Base-by-base conservation (phyloP, 1,140 invertebrate genomes). In the Armadillidium nasatum region DNA sequence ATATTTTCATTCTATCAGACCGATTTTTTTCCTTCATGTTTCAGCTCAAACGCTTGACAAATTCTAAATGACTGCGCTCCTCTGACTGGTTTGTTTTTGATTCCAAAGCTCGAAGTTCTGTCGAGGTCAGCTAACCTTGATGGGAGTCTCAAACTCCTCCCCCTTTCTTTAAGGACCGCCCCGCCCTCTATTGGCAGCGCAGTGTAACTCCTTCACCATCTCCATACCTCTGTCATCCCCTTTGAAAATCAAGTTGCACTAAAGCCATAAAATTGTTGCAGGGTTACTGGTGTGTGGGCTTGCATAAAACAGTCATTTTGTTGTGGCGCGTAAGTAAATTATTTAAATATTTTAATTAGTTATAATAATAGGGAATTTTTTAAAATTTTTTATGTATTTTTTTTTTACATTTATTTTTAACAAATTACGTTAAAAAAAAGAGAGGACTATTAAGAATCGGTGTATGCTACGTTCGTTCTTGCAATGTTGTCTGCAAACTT, bases 171-270 rank as follows among this genome's bases (percentile, higher is more conserved):
- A 60, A 60, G 50, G 50, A 60, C 50, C 50, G 50, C 50, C 50
- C 50, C 19, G 50, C 7, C 50, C 50, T 60, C 50, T 60, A 19
- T 15, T 7, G 50, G 50, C 50, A 60, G 50, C 50, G 50, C 50
- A 60, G 50, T 15, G 50, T 4, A 60, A 60, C 50, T 60, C 50
- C 50, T 60, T 60, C 50, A 19, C 50, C 50, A 60, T 60, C 50
- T 60, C 50, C 19, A 60, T 60, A 60, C 50, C 50, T 60, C 50
- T 60, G 50, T 60, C 50, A 60, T 60, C 50, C 50, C 50, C 50
- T 60, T 60, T 4, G 50, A 60, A 60, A 60, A 60, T 60, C 50
- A 60, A 60, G 50, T 60, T 60, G 50, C 50, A 60, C 50, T 60
- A 19, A 60, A 19, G 50, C 50, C 50, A 60, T 60, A 60, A 60